Percentiles rank a stretch among this genome's conserved stretches.
phyloP scores from a whole-genome alignment of 2,888 invertebrate genomes.

The Andrena hattorfiana region DNA sequence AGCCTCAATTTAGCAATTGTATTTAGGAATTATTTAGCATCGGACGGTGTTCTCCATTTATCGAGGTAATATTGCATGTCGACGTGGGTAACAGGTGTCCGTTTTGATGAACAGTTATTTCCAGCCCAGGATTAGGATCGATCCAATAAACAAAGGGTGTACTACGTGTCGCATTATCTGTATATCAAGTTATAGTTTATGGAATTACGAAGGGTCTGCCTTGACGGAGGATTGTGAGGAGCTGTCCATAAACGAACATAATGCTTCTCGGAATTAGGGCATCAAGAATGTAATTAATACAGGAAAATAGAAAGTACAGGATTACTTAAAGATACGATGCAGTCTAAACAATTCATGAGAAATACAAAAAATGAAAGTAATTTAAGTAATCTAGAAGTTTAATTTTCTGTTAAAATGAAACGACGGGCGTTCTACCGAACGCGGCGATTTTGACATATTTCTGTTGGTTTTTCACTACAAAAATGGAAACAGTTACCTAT shows the following conservation, averaged over 20 bases:
- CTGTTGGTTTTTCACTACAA: no score
- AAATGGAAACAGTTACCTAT: no score
- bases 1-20: background rate
- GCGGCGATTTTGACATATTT: no score
- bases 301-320: no score
- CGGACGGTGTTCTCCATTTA: constrained; percentile 13
- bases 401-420: no score
- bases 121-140: constrained; percentile 27
- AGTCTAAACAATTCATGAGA: no score
- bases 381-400: no score
- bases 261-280: no score
- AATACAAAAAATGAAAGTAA: no score
- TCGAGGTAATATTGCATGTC: constrained; percentile 23
- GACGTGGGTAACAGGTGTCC: constrained; percentile 41
- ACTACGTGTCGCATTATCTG: constrained; percentile 11
- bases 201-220: background rate
- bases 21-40: constrained; percentile 38
- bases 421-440: no score
- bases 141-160: constrained; percentile 34
- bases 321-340: no score
- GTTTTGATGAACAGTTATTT: constrained; percentile 43
- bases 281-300: no score
- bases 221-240: background rate
- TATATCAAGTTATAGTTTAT: constrained; percentile 19
- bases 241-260: background rate